Evolutionary conservation across 2,888 invertebrate genomes (phyloP).

Genomic region (Epistrophe grossulariae): DNA sequence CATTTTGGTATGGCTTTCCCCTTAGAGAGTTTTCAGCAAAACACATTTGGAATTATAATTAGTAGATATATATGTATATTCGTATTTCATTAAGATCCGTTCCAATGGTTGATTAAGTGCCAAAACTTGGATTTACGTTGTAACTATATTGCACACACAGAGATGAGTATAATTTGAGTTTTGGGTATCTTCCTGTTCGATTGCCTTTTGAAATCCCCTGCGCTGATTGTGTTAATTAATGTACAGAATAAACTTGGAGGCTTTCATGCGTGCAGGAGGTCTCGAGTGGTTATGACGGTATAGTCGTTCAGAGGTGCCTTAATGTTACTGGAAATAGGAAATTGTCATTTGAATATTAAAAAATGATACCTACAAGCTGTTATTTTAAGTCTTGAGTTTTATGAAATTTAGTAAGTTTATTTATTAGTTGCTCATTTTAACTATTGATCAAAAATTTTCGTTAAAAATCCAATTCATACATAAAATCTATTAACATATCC

Average conservation of each 20-base stretch:
- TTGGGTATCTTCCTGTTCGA: slow-evolving; percentile 13
- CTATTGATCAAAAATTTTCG: too few species aligned
- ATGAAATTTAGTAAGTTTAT: too few species aligned
- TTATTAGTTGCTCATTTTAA: too few species aligned
- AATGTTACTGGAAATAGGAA: neutral
- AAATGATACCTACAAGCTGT: too few species aligned
- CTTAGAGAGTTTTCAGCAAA: slow-evolving; percentile 39
- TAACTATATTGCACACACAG: neutral
- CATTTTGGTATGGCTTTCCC: slow-evolving; percentile 18
- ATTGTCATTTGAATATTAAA: neutral
- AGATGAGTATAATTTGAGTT: neutral
- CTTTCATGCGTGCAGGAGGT: neutral
- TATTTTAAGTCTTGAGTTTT: too few species aligned
- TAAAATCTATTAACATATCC: too few species aligned
- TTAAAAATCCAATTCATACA: too few species aligned
- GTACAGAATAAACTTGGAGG: neutral
- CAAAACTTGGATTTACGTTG: neutral
- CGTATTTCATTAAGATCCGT: neutral
- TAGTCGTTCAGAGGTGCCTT: neutral
- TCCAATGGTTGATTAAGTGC: slow-evolving; percentile 53
- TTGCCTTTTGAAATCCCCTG: slow-evolving; percentile 43
- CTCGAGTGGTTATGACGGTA: neutral
- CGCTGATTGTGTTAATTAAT: slow-evolving; percentile 52
- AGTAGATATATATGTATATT: slow-evolving; percentile 1
- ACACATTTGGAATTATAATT: slow-evolving; percentile 63